Evolutionary conservation across 2,113 vertebrate genomes (phyloP).

Genomic region (Scopus umbretta): DNA sequence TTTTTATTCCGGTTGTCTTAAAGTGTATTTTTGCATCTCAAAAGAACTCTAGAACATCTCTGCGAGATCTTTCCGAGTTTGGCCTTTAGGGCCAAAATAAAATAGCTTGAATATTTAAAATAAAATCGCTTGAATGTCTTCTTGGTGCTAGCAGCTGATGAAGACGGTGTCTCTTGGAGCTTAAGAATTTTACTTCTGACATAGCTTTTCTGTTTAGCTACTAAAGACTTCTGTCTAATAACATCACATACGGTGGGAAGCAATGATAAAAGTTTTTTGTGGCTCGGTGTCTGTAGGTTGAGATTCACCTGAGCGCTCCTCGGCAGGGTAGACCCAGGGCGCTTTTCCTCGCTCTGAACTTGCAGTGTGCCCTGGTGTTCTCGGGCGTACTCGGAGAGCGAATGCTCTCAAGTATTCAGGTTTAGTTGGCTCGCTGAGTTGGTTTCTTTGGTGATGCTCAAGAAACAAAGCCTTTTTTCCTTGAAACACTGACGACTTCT

Average conservation of each 20-base stretch:
- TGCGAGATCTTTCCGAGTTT: neutral
- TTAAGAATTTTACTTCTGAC: neutral
- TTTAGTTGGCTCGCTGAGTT: neutral
- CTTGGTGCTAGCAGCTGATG: neutral
- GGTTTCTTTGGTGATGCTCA: neutral
- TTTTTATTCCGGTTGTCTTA: neutral
- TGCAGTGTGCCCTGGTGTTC: fast-evolving
- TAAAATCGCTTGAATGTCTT: neutral
- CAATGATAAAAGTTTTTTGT: no score
- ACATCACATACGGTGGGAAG: neutral
- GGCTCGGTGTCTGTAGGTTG: neutral
- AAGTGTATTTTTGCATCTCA: neutral
- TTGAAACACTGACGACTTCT: neutral
- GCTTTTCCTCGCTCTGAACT: neutral
- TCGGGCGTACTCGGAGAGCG: fast-evolving
- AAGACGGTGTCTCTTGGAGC: neutral
- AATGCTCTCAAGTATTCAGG: neutral
- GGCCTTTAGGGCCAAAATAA: neutral
- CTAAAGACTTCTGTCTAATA: neutral
- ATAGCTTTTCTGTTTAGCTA: neutral
- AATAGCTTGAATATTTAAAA: neutral
- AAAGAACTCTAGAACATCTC: neutral
- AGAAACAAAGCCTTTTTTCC: neutral
- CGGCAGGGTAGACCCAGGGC: neutral
- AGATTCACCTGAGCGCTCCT: neutral